Percentiles rank a stretch among this genome's conserved stretches.
phyloP scores from a whole-genome alignment of 2,888 invertebrate genomes.

The Drosophila fungiperda region DNA sequence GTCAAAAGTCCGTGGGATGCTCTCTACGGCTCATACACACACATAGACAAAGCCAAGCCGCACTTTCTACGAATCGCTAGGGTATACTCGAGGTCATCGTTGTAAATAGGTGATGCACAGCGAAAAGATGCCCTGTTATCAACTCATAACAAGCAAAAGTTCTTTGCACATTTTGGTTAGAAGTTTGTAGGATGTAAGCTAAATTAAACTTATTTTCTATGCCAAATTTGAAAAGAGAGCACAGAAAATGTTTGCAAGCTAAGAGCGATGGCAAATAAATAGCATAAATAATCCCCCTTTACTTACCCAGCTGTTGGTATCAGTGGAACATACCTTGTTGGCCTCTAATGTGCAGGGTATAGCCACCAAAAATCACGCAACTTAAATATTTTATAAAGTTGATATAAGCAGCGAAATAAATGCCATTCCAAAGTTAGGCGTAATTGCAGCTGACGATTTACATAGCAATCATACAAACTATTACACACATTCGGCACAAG shows the following conservation, averaged over 20 bases:
- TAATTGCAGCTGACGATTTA: slow-evolving; percentile 67
- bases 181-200: background rate
- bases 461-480: slow-evolving; percentile 49
- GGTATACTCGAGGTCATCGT: slow-evolving; percentile 50
- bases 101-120: background rate
- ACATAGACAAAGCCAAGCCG: slow-evolving; percentile 9
- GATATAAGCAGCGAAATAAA: slow-evolving; percentile 28
- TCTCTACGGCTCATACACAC: background rate
- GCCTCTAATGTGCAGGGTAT: background rate
- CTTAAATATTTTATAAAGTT: background rate
- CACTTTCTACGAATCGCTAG: slow-evolving; percentile 26
- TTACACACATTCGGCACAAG: slow-evolving; percentile 10
- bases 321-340: background rate
- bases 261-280: background rate
- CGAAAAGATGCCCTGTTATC: background rate
- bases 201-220: background rate
- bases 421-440: slow-evolving; percentile 50
- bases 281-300: background rate
- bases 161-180: background rate
- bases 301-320: too few relatives aligned
- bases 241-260: background rate
- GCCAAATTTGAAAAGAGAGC: background rate
- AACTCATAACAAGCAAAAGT: background rate
- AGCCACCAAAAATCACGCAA: background rate
- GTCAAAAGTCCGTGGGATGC: slow-evolving; percentile 14